Percentiles rank a stretch among this genome's conserved stretches.
Conservation (phyloP, 1,140 invertebrate species). For the Radopholus similis region DNA sequence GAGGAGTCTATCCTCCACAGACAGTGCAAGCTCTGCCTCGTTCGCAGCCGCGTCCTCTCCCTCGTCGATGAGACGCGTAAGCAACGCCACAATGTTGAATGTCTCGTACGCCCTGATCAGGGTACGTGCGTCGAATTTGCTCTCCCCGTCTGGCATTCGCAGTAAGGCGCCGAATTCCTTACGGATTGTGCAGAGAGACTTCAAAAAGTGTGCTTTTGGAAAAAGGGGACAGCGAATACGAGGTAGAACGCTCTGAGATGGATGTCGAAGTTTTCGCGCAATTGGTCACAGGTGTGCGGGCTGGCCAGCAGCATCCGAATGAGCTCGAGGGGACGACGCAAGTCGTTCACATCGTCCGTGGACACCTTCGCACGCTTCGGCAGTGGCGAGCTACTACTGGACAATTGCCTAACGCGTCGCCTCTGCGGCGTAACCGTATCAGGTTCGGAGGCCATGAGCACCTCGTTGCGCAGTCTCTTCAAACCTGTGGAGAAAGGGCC, state of each 20-base stretch:
- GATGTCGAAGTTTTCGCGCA: constrained; percentile 11
- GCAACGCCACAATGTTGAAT: constrained; percentile 12
- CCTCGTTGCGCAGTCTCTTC: constrained; percentile 1
- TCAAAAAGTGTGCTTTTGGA: background rate
- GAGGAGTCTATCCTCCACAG: constrained; percentile 2
- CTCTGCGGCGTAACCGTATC: background rate
- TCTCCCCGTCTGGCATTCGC: constrained; percentile 4
- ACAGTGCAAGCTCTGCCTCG: background rate
- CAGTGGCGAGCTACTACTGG: constrained; percentile 6
- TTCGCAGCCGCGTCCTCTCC: background rate
- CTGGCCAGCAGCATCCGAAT: constrained; percentile 18
- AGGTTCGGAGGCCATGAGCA: background rate
- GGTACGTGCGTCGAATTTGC: constrained; percentile 10
- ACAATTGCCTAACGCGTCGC: background rate
- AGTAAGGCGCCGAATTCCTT: constrained; percentile 11
- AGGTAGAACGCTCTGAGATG: constrained; percentile 12
- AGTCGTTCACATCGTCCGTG: background rate
- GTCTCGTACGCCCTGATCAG: constrained; percentile 21
- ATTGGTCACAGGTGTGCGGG: constrained; percentile 1
- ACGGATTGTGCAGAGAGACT: constrained; percentile 7
- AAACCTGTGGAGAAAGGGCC: background rate
- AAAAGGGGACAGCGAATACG: background rate
- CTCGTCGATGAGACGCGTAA: constrained; percentile 1
- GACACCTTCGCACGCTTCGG: constrained; percentile 10
- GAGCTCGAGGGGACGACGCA: constrained; percentile 11